Base-by-base conservation (phyloP, 2,113 vertebrate genomes). In the Coracopsis vasa region DNA sequence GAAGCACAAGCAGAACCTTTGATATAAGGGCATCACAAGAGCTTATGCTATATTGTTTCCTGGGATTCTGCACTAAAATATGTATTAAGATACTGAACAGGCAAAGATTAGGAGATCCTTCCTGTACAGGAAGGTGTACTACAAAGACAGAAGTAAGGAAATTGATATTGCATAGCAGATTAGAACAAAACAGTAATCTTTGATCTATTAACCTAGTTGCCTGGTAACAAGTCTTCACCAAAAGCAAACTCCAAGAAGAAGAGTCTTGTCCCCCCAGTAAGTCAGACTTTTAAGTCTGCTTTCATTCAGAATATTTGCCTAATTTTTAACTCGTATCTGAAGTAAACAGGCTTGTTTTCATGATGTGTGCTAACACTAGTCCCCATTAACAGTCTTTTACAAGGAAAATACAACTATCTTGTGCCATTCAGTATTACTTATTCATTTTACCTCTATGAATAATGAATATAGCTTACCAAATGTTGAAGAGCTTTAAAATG, bases 361-460 rank as follows among this genome's bases (percentile, higher is more conserved):
- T 84, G 56, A 71, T 17, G 39, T 71, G 28, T 64, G 67, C 70
- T 86, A 94, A 44, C 47, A 91, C 45, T 64, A 77, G 44, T 37
- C 47, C 23, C 84, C 60, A 94, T 65, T 88, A 94, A 72, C 17
- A 58, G 54, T 23, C 4, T 90, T 91, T 86, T 75, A 77, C 24
- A 74, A 83, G 45, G 47, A 77, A 86, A 90, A 74, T n/a, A 41
- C 5, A 85, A 64, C 47, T 47, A 31, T 85, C 85, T 74, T 47
- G 72, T 88, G 48, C 42, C 69, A 83, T 72, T 88, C 62, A 66
- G 12, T 73, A 90, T 94, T 92, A 93, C 66, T 97, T 96, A 94
- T 92, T 95, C 48, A 95, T 95, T 78, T 96, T 79, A 56, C 47
- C 24, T 61, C 73, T 84, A 64, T 95, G 73, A 97, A 97, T 96